phyloP scores from a whole-genome alignment of 1,140 invertebrate species.

The Drosophila bifasciata region DNA sequence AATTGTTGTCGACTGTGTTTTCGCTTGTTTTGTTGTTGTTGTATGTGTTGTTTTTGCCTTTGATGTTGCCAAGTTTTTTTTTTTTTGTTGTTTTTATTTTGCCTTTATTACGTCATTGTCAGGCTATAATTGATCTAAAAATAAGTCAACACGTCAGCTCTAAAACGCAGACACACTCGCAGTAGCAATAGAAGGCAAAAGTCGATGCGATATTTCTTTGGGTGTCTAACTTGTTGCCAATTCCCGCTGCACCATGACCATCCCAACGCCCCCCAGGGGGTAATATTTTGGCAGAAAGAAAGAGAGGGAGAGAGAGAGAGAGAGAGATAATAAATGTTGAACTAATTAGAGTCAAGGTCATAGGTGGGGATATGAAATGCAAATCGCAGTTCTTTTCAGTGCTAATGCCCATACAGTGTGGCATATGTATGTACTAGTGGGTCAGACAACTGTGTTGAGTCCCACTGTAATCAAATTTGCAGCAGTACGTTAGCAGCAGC shows the following conservation, averaged over 20 bases:
- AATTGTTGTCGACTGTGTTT: slow-evolving; percentile 57
- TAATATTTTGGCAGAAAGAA: slow-evolving; percentile 5
- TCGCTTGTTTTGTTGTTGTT: slow-evolving; percentile 38
- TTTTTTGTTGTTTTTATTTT: slow-evolving; percentile 56
- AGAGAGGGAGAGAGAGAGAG: too few species aligned
- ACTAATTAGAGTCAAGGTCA: slow-evolving; percentile 68
- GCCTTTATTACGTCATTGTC: slow-evolving; percentile 74
- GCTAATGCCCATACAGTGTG: not conserved
- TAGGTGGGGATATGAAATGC: slow-evolving; percentile 1
- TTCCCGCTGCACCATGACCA: slow-evolving; percentile 6
- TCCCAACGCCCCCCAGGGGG: slow-evolving; percentile 1
- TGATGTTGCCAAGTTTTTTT: slow-evolving; percentile 61
- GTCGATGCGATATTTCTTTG: slow-evolving; percentile 29
- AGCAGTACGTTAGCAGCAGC: slow-evolving; percentile 6
- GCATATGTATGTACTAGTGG: not conserved
- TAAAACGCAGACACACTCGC: slow-evolving; percentile 15
- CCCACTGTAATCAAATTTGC: slow-evolving; percentile 41
- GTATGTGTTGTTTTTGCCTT: slow-evolving; percentile 20
- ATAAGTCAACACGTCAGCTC: slow-evolving; percentile 78
- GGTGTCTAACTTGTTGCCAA: slow-evolving; percentile 43
- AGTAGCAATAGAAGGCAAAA: slow-evolving; percentile 37
- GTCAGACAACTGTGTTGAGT: not conserved
- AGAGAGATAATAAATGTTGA: slow-evolving; percentile 30
- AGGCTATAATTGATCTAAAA: slow-evolving; percentile 74
- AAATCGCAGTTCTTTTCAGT: not conserved